Base-by-base conservation (phyloP, 2,888 invertebrate genomes). In the Drosophila borborema region DNA sequence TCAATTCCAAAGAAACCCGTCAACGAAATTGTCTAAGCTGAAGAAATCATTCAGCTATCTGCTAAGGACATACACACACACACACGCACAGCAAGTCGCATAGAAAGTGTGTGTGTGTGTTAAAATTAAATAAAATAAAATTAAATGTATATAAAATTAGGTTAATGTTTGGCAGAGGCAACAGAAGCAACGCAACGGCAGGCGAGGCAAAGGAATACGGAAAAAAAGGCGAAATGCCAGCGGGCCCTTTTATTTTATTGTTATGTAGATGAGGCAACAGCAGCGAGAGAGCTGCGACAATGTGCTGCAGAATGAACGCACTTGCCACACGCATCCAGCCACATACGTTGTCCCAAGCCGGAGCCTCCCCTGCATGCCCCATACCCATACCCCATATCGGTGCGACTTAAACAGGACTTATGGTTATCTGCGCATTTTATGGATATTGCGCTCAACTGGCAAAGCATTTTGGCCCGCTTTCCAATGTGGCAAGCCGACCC, bases 351-450 rank as follows among this genome's bases (percentile, higher is more conserved):
- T 6, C 38, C 38, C 12, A 34, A 34, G 3, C 36, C 1, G 12
- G 5, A 14, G 6, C 6, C 45, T 5, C 18, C 9, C 20, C 20
- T 18, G 20, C 10, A 12, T 2, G 2, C 45, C 12, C 20, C 10
- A 6, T 18, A 4, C 18, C 43, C 43, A 23, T 14, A 60, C 54
- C 34, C 55, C 12, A 14, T 40, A 41, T n/a, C 18, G 16, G 49
- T 43, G 80, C 70, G 87, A 86, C 90, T 90, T 88, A 88, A 88
- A 75, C 89, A 90, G 87, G 89, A 89, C 87, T 88, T 88, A 88
- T 88, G 89, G 90, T 88, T 90, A 88, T 88, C 90, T 88, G 79
- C 82, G 86, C 87, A 89, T 90, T 88, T 88, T 90, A 88, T 88
- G 90, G 87, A 90, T 86, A 86, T 86, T 86, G 88, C 86, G 74